Percentiles rank a stretch among this genome's conserved stretches.
phyloP scores from a whole-genome alignment of 2,888 invertebrate genomes.

The Sabatieria punctata region DNA sequence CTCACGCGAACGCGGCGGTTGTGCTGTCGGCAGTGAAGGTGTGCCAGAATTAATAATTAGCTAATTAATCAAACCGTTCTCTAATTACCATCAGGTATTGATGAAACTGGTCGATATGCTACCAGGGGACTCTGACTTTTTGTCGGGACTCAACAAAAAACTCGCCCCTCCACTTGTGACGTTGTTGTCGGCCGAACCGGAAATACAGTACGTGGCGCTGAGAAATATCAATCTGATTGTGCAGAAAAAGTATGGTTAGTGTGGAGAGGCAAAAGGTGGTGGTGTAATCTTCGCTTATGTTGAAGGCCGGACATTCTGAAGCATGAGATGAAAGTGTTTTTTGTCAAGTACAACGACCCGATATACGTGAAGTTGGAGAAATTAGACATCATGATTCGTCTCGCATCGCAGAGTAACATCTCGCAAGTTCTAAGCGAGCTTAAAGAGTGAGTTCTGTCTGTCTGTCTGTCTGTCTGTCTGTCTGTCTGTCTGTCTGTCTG shows the following conservation, averaged over 20 bases:
- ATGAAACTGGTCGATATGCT: constrained; percentile 99
- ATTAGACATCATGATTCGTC: constrained; percentile 93
- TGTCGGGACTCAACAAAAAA: constrained; percentile 80
- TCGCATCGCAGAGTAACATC: constrained; percentile 93
- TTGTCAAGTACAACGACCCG: constrained; percentile 99
- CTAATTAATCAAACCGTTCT: not conserved
- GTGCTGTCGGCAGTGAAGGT: constrained; percentile 92
- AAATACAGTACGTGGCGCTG: constrained; percentile 95
- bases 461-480: not conserved
- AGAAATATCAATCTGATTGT: constrained; percentile 97
- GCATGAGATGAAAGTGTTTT: constrained; percentile 99
- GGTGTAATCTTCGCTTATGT: constrained; percentile 2
- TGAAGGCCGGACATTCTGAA: constrained; percentile 85
- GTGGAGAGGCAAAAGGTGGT: not conserved
- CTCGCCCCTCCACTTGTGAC: constrained; percentile 97
- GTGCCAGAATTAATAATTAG: not conserved
- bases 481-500: not conserved
- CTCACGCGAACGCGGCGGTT: constrained; percentile 97
- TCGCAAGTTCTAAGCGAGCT: constrained; percentile 92
- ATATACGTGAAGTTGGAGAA: constrained; percentile 99
- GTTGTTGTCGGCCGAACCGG: constrained; percentile 87
- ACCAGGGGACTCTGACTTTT: constrained; percentile 77
- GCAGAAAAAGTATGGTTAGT: constrained; percentile 51
- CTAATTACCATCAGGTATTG: constrained; percentile 42
- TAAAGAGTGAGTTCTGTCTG: constrained; percentile 49